A percentile compares a stretch with the other conserved stretches of the same genome.
phyloP scores from a whole-genome alignment of 2,797 vertebrate species.

The Centropyge bicolor region DNA sequence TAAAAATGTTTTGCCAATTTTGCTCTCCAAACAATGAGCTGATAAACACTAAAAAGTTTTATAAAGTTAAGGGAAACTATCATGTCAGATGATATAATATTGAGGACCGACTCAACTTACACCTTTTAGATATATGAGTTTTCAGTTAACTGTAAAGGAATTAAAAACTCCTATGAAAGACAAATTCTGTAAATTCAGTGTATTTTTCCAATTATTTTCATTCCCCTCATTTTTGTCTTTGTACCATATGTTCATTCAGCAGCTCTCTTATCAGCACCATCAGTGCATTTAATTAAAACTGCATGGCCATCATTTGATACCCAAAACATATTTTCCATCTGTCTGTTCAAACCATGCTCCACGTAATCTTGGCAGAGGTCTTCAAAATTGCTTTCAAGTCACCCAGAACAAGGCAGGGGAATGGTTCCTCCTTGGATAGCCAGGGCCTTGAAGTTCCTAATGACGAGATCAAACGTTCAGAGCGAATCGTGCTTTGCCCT shows the following conservation, averaged over 20 bases:
- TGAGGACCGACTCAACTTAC: neutral
- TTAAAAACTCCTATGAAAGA: neutral
- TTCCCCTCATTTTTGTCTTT: constrained; percentile 42
- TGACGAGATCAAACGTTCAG: constrained; percentile 79
- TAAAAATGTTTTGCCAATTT: no score
- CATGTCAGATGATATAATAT: neutral
- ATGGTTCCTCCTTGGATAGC: constrained; percentile 54
- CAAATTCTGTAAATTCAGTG: constrained; percentile 17
- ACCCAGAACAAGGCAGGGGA: constrained; percentile 69
- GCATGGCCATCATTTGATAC: constrained; percentile 59
- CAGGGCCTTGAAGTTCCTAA: constrained; percentile 73
- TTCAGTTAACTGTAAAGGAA: neutral
- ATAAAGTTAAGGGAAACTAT: neutral
- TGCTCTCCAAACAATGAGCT: neutral
- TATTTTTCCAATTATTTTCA: constrained; percentile 43
- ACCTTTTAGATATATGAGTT: neutral
- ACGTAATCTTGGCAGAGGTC: constrained; percentile 63
- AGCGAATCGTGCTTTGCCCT: constrained; percentile 49
- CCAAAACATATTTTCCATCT: constrained; percentile 63
- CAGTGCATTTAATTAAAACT: constrained; percentile 62
- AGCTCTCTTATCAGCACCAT: constrained; percentile 48
- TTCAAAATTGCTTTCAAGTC: constrained; percentile 75
- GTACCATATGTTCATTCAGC: constrained; percentile 36
- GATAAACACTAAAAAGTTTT: neutral
- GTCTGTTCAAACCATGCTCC: constrained; percentile 60